These are phyloP conservation scores for Furcifer pardalis DNA, from an alignment of 2,797 vertebrate species.

Conservation along the genomic window DNA sequence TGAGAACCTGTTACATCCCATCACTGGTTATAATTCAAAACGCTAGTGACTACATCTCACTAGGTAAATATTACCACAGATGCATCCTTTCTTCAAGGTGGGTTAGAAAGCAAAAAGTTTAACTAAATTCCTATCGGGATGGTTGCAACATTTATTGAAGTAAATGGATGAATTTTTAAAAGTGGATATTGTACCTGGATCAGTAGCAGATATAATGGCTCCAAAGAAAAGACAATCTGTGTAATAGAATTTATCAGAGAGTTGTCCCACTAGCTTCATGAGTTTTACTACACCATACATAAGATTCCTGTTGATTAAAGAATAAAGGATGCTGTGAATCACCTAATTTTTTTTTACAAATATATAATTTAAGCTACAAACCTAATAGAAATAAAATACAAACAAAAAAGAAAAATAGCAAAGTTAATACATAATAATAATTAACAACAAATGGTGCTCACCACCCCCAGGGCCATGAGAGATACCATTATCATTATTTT, in stretches of 20 bases:
- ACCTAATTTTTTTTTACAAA: not conserved
- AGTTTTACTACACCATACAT: conserved; percentile 98
- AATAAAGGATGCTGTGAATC: conserved; percentile 24
- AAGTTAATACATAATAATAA: too few relatives aligned
- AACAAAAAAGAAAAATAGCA: too few relatives aligned
- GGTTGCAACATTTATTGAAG: conserved; percentile 13
- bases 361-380: too few relatives aligned
- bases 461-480: too few relatives aligned
- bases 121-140: conserved; percentile 19
- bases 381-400: too few relatives aligned
- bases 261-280: conserved; percentile 91
- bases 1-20: too few relatives aligned
- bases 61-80: not conserved
- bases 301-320: conserved; percentile 84
- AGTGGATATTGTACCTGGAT: conserved; percentile 84
- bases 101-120: not conserved
- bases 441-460: too few relatives aligned
- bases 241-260: conserved; percentile 95
- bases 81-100: not conserved
- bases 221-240: conserved; percentile 98
- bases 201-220: conserved; percentile 96
- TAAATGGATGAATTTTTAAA: conserved; percentile 25
- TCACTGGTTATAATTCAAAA: too few relatives aligned
- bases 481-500: too few relatives aligned
- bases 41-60: not conserved